These are phyloP conservation scores for Pocillopora meandrina DNA, from an alignment of 92 coral and sea anemone genomes.

Conservation along the genomic window DNA sequence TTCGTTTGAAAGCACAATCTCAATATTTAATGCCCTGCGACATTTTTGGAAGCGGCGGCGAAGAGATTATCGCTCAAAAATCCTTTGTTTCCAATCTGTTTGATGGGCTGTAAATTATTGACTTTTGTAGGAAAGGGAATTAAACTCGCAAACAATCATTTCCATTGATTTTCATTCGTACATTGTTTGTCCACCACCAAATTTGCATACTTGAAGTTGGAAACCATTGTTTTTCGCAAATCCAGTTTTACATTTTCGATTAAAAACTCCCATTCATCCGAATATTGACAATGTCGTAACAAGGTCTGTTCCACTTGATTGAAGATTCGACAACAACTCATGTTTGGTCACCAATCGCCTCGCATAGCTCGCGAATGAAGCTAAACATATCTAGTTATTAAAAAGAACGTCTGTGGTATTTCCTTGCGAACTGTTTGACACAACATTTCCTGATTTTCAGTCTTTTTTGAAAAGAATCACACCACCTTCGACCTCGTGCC, in stretches of 20 bases:
- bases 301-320: slow-evolving; percentile 32
- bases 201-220: slow-evolving; percentile 41
- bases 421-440: slow-evolving; percentile 10
- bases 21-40: slow-evolving; percentile 42
- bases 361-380: background rate
- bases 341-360: background rate
- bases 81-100: slow-evolving; percentile 32
- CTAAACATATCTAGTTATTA: background rate
- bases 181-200: slow-evolving; percentile 32
- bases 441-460: slow-evolving; percentile 12
- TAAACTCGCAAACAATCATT: background rate
- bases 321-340: slow-evolving; percentile 17
- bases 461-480: slow-evolving; percentile 39
- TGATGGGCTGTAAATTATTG: slow-evolving; percentile 28
- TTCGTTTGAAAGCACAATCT: slow-evolving; percentile 12
- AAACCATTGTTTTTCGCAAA: slow-evolving; percentile 38
- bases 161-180: slow-evolving; percentile 15
- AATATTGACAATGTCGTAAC: slow-evolving; percentile 27
- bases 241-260: slow-evolving; percentile 43
- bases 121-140: slow-evolving; percentile 32
- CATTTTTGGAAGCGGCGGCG: slow-evolving; percentile 25
- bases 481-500: slow-evolving; percentile 58
- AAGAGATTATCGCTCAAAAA: slow-evolving; percentile 8
- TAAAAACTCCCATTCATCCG: slow-evolving; percentile 28
- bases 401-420: slow-evolving; percentile 15